These are phyloP conservation scores for Dicrostonyx torquatus DNA, from an alignment of 2,797 vertebrate species.

Conservation along the genomic window DNA sequence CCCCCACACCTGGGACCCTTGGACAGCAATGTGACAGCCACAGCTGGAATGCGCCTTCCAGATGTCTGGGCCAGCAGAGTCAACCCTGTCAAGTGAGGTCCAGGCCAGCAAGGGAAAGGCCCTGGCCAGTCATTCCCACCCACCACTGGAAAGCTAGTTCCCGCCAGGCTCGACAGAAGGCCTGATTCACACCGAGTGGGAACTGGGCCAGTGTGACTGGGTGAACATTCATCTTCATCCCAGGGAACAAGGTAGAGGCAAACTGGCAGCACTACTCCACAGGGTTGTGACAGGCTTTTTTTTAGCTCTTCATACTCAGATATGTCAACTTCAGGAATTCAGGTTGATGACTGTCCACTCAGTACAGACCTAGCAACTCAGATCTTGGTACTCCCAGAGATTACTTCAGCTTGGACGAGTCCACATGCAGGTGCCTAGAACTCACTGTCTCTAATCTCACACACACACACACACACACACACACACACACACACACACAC, in stretches of 20 bases:
- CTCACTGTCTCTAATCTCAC: not conserved
- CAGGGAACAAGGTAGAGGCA: not conserved
- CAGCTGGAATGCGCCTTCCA: slow-evolving; percentile 77
- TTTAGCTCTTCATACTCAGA: not conserved
- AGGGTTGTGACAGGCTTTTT: too few relatives aligned
- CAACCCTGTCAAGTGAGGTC: slow-evolving; percentile 63
- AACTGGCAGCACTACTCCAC: not conserved
- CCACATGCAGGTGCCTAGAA: not conserved
- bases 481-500: not conserved
- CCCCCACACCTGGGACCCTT: slow-evolving; percentile 11
- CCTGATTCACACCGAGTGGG: not conserved
- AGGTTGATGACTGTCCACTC: not conserved
- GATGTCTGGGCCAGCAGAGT: slow-evolving; percentile 65
- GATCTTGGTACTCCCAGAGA: not conserved
- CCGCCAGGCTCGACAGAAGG: not conserved
- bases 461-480: not conserved
- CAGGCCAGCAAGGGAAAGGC: slow-evolving; percentile 67
- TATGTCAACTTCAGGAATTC: not conserved
- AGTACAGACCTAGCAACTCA: not conserved
- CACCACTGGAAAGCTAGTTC: slow-evolving; percentile 58
- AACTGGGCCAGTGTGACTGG: not conserved
- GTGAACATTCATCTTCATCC: not conserved
- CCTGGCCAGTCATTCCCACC: slow-evolving; percentile 56
- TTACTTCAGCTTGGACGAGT: not conserved
- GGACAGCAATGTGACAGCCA: slow-evolving; percentile 2